A percentile compares a stretch with the other conserved stretches of the same genome.
Conservation (phyloP, 2,113 vertebrate species). For the Phoenicopterus ruber region DNA sequence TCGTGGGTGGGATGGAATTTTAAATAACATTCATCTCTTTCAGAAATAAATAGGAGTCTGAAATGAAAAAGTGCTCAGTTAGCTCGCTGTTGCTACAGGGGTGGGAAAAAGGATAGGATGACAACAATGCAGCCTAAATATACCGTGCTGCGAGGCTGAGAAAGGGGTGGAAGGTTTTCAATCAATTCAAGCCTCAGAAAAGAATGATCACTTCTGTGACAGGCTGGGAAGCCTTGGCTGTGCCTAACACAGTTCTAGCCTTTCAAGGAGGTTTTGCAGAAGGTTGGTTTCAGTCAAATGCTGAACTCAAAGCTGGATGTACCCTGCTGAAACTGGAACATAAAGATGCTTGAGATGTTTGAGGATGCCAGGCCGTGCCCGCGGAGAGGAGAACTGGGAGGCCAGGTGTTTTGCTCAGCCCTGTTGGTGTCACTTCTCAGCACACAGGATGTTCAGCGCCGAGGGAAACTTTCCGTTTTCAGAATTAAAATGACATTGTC, state of each 20-base stretch:
- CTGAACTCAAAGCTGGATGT: neutral
- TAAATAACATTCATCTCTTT: constrained; percentile 73
- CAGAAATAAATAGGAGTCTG: constrained; percentile 61
- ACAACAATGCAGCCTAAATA: constrained; percentile 29
- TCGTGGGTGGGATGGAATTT: constrained; percentile 71
- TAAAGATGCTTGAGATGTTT: neutral
- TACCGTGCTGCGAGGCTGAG: neutral
- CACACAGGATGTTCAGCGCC: neutral
- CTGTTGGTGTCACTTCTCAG: neutral
- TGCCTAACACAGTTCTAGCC: neutral
- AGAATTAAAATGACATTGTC: neutral
- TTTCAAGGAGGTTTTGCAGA: constrained; percentile 35
- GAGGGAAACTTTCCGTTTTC: neutral
- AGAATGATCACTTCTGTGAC: constrained; percentile 30
- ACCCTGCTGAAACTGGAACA: neutral
- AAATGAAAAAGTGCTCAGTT: constrained; percentile 59
- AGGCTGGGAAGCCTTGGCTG: constrained; percentile 1
- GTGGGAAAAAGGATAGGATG: constrained; percentile 13
- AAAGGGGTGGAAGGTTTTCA: neutral
- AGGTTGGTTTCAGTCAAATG: neutral
- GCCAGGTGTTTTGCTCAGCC: neutral
- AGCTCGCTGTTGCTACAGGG: constrained; percentile 29
- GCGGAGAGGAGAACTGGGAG: neutral
- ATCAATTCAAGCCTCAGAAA: neutral
- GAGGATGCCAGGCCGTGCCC: fast-evolving